These are phyloP conservation scores for Alcis repandata DNA, from an alignment of 2,888 invertebrate species.

Conservation along the genomic window DNA sequence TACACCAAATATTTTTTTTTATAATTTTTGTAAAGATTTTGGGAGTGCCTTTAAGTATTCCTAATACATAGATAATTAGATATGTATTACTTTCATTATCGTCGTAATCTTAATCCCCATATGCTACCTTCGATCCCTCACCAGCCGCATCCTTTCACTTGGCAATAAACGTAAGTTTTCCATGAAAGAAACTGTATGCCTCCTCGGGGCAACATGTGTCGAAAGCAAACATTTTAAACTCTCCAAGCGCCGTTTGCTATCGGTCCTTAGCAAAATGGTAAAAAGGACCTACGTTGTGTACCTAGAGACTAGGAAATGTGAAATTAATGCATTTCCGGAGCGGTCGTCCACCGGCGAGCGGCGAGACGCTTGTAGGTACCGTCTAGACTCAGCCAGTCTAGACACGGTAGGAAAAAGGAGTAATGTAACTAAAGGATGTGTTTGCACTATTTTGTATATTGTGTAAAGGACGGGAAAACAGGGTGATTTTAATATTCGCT, in stretches of 20 bases:
- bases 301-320: neutral
- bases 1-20: too few relatives aligned
- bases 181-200: too few relatives aligned
- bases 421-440: neutral
- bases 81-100: too few relatives aligned
- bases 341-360: slow-evolving; percentile 40
- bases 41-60: too few relatives aligned
- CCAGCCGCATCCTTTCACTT: too few relatives aligned
- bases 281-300: neutral
- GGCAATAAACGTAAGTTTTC: too few relatives aligned
- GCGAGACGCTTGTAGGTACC: slow-evolving; percentile 36
- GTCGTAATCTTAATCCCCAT: too few relatives aligned
- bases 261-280: neutral
- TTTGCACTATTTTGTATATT: neutral
- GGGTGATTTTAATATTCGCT: too few relatives aligned
- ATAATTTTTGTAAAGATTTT: too few relatives aligned
- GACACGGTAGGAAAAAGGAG: slow-evolving; percentile 12
- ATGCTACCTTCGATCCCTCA: too few relatives aligned
- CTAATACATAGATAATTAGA: neutral
- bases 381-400: slow-evolving; percentile 21
- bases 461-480: neutral
- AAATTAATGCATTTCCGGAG: slow-evolving; percentile 29
- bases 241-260: neutral
- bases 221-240: too few relatives aligned
- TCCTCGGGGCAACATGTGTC: too few relatives aligned